These are phyloP conservation scores for Parnassius smintheus DNA, from an alignment of 2,888 invertebrate species.

Conservation along the genomic window DNA sequence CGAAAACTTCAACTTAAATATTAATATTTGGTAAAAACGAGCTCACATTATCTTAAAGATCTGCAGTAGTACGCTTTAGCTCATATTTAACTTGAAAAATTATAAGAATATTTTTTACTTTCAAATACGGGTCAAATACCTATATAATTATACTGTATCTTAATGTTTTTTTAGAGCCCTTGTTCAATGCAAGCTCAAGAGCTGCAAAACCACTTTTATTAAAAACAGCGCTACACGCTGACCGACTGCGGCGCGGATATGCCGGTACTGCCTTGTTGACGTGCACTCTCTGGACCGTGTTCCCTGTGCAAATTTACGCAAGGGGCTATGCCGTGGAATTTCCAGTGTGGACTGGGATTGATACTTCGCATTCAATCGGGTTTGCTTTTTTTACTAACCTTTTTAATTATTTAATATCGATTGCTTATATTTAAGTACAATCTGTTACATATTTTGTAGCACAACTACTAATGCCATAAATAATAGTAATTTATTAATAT, in stretches of 20 bases:
- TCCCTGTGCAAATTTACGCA: constrained; percentile 45
- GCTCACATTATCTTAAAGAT: no score
- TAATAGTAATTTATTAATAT: no score
- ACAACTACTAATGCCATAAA: no score
- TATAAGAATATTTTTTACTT: not conserved
- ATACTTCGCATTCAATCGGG: constrained; percentile 29
- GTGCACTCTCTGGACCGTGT: constrained; percentile 59
- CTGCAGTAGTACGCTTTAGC: no score
- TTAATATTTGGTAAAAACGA: no score
- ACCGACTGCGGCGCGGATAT: constrained; percentile 37
- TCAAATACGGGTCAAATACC: not conserved
- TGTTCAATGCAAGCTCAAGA: constrained; percentile 25
- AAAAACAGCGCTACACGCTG: constrained; percentile 35
- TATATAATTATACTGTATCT: no score
- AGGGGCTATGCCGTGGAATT: constrained; percentile 46
- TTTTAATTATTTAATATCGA: no score
- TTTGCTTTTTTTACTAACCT: constrained; percentile 16
- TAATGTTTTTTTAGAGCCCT: constrained; percentile 24
- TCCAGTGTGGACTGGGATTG: constrained; percentile 40
- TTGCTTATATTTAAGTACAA: no score
- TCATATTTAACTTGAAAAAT: no score
- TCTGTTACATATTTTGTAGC: no score
- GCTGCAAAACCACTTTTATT: constrained; percentile 15
- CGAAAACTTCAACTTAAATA: no score
- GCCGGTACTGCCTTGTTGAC: constrained; percentile 56